Conservation (phyloP, 2,797 vertebrate genomes). For the Pipistrellus pipistrellus region DNA sequence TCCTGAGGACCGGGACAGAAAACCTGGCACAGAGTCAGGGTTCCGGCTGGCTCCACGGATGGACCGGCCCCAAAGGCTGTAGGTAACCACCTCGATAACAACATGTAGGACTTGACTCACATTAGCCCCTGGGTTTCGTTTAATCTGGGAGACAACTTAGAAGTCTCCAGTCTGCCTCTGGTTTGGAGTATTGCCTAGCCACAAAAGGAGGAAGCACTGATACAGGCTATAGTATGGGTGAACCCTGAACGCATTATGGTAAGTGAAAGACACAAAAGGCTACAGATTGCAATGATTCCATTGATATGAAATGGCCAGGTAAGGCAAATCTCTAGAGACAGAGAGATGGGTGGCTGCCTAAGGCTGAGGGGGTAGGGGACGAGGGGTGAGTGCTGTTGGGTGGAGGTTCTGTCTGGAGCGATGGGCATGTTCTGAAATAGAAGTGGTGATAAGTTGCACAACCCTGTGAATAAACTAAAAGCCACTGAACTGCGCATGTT, state of each 20-base stretch:
- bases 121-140: neutral
- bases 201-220: neutral
- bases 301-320: neutral
- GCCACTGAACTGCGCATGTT: neutral
- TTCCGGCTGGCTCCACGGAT: neutral
- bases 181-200: neutral
- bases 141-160: neutral
- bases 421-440: neutral
- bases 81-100: neutral
- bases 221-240: neutral
- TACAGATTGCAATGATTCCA: neutral
- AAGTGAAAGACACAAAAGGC: neutral
- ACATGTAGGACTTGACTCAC: neutral
- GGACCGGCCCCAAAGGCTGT: neutral
- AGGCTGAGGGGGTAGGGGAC: too few relatives aligned
- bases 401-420: neutral
- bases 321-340: neutral
- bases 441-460: neutral
- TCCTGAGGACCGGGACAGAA: neutral
- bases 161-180: neutral
- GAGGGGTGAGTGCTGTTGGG: neutral
- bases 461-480: conserved; percentile 30
- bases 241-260: neutral
- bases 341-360: neutral
- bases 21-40: neutral